phyloP scores from a whole-genome alignment of 2,888 invertebrate species.

The Tolmerus cingulatus region DNA sequence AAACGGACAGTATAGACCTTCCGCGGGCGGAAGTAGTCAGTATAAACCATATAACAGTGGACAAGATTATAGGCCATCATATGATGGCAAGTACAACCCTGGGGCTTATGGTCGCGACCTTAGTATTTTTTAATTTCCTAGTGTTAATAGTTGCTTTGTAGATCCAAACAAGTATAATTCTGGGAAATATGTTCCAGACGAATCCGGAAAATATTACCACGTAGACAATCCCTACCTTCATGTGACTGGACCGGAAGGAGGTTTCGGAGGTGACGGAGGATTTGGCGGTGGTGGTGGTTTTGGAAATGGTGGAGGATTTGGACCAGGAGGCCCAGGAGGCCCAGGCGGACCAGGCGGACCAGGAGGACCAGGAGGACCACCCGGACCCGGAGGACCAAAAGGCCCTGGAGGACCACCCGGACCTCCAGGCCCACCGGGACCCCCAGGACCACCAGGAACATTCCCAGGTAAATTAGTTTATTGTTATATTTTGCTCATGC shows the following conservation, averaged over 20 bases:
- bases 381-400: conserved; percentile 45
- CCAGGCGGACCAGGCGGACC: conserved; percentile 55
- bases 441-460: conserved; percentile 52
- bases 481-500: conserved; percentile 46
- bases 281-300: conserved; percentile 53
- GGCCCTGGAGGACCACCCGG: conserved; percentile 53
- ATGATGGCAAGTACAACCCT: not conserved
- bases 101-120: conserved; percentile 28
- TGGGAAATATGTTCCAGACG: conserved; percentile 44
- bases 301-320: conserved; percentile 55
- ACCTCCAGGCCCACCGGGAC: conserved; percentile 53
- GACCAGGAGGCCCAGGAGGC: conserved; percentile 57
- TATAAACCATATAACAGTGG: not conserved
- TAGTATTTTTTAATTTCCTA: not conserved
- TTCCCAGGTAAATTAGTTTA: conserved; percentile 47
- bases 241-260: conserved; percentile 45
- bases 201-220: conserved; percentile 49
- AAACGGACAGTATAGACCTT: not conserved
- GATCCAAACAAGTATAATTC: conserved; percentile 3
- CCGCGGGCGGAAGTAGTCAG: not conserved
- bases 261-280: conserved; percentile 54
- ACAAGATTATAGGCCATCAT: not conserved
- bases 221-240: conserved; percentile 55
- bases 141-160: not conserved
- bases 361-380: conserved; percentile 57